phyloP scores from a whole-genome alignment of 2,113 vertebrate species.

The Indicator maculatus region DNA sequence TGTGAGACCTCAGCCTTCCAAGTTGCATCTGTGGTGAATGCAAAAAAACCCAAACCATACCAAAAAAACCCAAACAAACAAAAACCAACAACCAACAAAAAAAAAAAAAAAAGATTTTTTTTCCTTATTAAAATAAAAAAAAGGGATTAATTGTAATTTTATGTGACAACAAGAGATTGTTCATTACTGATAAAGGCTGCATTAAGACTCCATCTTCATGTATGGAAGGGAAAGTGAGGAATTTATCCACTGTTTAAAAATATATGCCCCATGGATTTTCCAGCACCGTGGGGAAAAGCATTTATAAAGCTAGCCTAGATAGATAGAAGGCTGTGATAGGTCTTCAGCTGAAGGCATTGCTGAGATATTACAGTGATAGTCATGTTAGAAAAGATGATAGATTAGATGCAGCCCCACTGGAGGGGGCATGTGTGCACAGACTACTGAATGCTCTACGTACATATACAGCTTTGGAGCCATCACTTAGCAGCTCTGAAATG shows the following conservation, averaged over 20 bases:
- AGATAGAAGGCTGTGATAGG: constrained; percentile 51
- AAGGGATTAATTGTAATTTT: constrained; percentile 19
- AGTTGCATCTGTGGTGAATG: background rate
- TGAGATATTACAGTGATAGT: constrained; percentile 60
- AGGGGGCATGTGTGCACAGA: constrained; percentile 50
- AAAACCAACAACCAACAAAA: too few relatives aligned
- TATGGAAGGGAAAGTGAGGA: background rate
- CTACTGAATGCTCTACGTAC: constrained; percentile 28
- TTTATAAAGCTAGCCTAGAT: constrained; percentile 20
- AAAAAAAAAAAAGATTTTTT: too few relatives aligned
- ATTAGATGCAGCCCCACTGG: constrained; percentile 62
- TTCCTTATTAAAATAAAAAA: constrained; percentile 2
- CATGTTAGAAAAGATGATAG: constrained; percentile 63
- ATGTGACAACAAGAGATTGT: background rate
- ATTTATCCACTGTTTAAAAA: constrained; percentile 32
- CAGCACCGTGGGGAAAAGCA: constrained; percentile 5
- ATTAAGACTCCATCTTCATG: background rate
- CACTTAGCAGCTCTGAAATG: constrained; percentile 65
- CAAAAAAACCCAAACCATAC: background rate
- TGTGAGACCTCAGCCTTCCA: background rate
- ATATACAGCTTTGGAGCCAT: constrained; percentile 23
- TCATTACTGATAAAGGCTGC: background rate
- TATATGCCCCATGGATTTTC: constrained; percentile 15
- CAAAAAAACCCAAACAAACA: too few relatives aligned
- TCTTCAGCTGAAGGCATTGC: constrained; percentile 47